Base-by-base conservation (phyloP, 2,797 vertebrate species). In the Peromyscus attwateri region DNA sequence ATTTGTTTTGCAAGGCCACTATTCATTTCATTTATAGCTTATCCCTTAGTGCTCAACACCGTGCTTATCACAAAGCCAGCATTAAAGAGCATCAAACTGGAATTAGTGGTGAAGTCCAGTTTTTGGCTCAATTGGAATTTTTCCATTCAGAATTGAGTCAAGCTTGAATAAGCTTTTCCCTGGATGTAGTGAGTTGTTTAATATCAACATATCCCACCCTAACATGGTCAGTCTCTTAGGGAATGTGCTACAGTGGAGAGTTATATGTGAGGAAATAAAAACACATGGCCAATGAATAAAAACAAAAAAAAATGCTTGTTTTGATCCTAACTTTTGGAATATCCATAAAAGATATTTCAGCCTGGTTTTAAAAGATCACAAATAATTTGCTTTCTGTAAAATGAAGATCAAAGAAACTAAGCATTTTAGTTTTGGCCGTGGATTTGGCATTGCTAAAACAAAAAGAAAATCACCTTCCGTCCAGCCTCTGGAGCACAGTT, bases 251-350 rank as follows among this genome's bases (percentile, higher is more conserved):
- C 21, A 62, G 73, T 92, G 62, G 3, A 43, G n/a, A 95, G 87
- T 75, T 23, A 57, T 31, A 40, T 43, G 8, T 64, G 70, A 95
- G 29, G 34, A 89, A 92, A 23, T 79, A 34, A 60, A 62, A 43
- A 25, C 11, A 80, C 3, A 25, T 55, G 64, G 23, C 9, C 76
- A 79, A 70, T 88, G 34, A 94, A 87, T 73, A 40, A 57, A 70
- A 70, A 73, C 52, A 52, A 52, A 52, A 52, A 11, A 52, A 52
- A 52, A 91, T 84, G 19, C 4, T 87, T 13, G 66, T 92, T 92
- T 31, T 49, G 81, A 89, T 89, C 11, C 1, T 43, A 92, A 95
- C 84, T 87, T n/a, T 94, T 96, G 12, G 27, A 80, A 89, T 97
- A 92, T 55, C 29, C 49, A 89, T 23, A 92, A 83, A 96, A 87